phyloP scores from a whole-genome alignment of 1,140 invertebrate species.

The Ceratina calcarata region DNA sequence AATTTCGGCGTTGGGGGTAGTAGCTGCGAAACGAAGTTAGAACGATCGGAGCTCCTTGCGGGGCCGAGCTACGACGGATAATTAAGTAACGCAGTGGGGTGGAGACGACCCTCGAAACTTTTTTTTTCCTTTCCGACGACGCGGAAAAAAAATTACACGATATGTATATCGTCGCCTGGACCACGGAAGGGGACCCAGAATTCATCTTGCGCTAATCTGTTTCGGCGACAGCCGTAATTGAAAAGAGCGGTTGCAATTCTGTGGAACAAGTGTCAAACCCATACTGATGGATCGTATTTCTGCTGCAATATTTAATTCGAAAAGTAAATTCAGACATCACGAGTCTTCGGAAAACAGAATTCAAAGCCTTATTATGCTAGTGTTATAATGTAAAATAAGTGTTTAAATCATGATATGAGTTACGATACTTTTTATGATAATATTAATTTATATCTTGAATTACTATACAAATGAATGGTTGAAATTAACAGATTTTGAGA shows the following conservation, averaged over 20 bases:
- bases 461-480: too few relatives aligned
- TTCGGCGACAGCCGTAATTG: conserved; percentile 70
- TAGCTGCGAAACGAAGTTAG: conserved; percentile 71
- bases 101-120: conserved; percentile 32
- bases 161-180: conserved; percentile 63
- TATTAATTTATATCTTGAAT: too few relatives aligned
- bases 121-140: conserved; percentile 42
- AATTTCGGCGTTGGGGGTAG: conserved; percentile 58
- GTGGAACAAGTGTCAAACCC: not conserved
- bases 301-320: not conserved
- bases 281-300: not conserved
- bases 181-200: conserved; percentile 57
- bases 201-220: conserved; percentile 69
- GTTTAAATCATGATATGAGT: too few relatives aligned
- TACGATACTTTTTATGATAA: too few relatives aligned
- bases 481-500: too few relatives aligned
- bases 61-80: conserved; percentile 68
- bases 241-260: conserved; percentile 47
- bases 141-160: conserved; percentile 74
- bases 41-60: conserved; percentile 62
- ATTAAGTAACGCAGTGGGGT: conserved; percentile 75
- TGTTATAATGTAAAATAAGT: too few relatives aligned
- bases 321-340: too few relatives aligned
- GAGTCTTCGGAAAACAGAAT: too few relatives aligned
- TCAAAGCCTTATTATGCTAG: too few relatives aligned